These are phyloP conservation scores for Pedionomus torquatus DNA, from an alignment of 2,113 vertebrate genomes.

Conservation along the genomic window DNA sequence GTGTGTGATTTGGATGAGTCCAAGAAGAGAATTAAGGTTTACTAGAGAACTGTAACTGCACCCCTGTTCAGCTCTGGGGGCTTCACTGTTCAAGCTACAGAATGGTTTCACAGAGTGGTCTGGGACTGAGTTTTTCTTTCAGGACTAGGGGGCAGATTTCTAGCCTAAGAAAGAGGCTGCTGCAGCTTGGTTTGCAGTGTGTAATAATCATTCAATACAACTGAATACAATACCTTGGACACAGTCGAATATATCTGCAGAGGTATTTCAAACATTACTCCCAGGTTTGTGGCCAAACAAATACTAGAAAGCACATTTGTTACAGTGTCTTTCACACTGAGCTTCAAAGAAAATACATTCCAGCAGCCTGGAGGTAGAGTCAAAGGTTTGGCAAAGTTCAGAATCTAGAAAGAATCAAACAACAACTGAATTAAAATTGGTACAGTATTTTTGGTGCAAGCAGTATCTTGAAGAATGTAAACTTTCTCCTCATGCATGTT, in stretches of 20 bases:
- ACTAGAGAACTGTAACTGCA: background rate
- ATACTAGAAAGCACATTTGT: conserved; percentile 81
- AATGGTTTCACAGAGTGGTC: background rate
- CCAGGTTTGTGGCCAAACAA: conserved; percentile 84
- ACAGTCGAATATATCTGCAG: conserved; percentile 81
- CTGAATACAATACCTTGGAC: conserved; percentile 67
- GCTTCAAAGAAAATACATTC: conserved; percentile 87
- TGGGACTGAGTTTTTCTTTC: background rate
- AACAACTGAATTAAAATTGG: background rate
- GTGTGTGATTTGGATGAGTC: background rate
- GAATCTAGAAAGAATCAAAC: conserved; percentile 79
- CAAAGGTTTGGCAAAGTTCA: conserved; percentile 86
- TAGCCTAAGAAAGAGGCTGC: background rate
- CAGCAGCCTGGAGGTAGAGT: conserved; percentile 88
- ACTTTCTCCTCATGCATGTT: background rate
- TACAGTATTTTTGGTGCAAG: background rate
- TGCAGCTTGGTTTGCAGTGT: background rate
- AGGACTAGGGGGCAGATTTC: background rate
- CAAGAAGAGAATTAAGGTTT: background rate
- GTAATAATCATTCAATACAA: background rate
- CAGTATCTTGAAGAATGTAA: background rate
- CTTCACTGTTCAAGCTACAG: background rate
- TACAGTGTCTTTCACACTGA: conserved; percentile 78
- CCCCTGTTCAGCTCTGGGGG: background rate
- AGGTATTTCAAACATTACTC: conserved; percentile 84